Evolutionary conservation across 2,113 vertebrate species (phyloP), one percentile per base, ranked within the genome.

Genomic region (Lophius piscatorius): DNA sequence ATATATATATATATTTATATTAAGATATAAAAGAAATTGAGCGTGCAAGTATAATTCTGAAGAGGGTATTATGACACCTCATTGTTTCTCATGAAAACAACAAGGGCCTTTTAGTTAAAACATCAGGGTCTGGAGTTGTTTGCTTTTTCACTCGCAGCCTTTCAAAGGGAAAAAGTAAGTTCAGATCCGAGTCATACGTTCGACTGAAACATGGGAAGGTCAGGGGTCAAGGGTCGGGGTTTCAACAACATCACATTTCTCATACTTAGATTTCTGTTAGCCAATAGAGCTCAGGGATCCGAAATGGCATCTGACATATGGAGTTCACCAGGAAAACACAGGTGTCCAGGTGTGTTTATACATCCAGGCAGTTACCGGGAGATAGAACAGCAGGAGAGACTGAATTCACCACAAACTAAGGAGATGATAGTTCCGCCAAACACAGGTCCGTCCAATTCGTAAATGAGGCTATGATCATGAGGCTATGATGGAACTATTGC

Each of bases 111-210:
- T 14, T 67, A 54, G 47, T 50, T 13, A 58, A 58, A 70, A 63
- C 33, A 2, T 50, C 5, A 42, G 36, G 14, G 49, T 65, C 46
- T n/a, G 46, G 34, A 45, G 55, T 59, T 88, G 82, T 88, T 88
- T 88, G 75, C 64, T 87, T 88, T 84, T 76, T 82, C 49, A 68
- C 52, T 69, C 68, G 80, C 22, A 21, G 28, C 36, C 41, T 85
- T 85, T 84, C 84, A 89, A 87, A 89, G 84, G 68, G 61, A 76
- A 44, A 67, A 46, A 78, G 51, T 52, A 44, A 55, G 74, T 77
- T 75, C 72, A 82, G 78, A 76, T 75, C 72, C 40, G 70, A 83
- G 74, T 81, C 69, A 68, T 70, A 78, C 39, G 72, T 51, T 62
- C 60, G 36, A 59, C 70, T 66, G 69, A 80, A 71, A 78, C 87